A percentile compares a stretch with the other conserved stretches of the same genome.
Conservation (phyloP, 2,113 vertebrate species). For the Eleginops maclovinus region DNA sequence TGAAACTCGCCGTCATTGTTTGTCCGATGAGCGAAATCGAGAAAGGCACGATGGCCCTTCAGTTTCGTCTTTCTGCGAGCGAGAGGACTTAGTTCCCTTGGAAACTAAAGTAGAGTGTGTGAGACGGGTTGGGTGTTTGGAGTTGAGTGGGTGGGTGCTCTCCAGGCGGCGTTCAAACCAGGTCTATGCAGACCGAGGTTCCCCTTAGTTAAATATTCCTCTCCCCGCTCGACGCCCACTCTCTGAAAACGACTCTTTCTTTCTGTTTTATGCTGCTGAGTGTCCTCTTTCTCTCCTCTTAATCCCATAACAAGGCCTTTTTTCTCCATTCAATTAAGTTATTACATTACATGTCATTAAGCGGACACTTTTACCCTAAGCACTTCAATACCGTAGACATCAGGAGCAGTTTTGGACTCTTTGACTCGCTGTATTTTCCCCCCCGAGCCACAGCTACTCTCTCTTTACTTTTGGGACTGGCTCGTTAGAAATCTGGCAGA, state of each 20-base stretch:
- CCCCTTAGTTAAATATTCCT: conserved; percentile 7
- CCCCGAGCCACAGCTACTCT: no score
- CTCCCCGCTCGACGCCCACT: neutral
- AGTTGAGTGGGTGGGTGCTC: conserved; percentile 47
- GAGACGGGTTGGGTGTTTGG: conserved; percentile 12
- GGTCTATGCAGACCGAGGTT: conserved; percentile 30
- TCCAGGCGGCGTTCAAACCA: conserved; percentile 48
- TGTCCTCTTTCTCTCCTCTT: neutral
- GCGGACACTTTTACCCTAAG: no score
- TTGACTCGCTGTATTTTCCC: no score
- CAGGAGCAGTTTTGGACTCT: no score
- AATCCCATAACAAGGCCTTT: conserved; percentile 1
- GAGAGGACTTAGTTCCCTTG: conserved; percentile 56
- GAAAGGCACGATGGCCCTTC: conserved; percentile 19
- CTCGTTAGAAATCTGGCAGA: no score
- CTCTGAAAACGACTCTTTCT: conserved; percentile 7
- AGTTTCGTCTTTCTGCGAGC: conserved; percentile 7
- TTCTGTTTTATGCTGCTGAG: neutral
- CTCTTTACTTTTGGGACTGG: no score
- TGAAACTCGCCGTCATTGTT: conserved; percentile 25
- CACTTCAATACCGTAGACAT: no score
- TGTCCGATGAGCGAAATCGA: conserved; percentile 22
- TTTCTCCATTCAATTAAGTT: neutral
- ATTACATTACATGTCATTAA: neutral
- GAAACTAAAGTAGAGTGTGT: conserved; percentile 36